phyloP scores from a whole-genome alignment of 2,888 invertebrate species.

The Digitonthophagus gazella region DNA sequence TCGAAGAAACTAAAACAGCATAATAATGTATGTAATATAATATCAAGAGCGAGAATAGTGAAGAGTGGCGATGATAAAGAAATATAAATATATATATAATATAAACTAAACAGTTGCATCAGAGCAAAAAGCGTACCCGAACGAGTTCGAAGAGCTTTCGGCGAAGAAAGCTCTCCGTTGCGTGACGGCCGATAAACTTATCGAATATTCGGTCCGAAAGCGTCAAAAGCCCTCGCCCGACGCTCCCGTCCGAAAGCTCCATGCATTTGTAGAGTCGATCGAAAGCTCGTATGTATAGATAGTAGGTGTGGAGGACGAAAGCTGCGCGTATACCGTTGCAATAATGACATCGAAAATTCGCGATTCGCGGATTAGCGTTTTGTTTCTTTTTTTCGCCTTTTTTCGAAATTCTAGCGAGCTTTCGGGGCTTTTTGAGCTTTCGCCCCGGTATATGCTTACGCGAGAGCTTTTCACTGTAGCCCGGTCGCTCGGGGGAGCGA shows the following conservation, averaged over 20 bases:
- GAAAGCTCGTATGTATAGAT: conserved; percentile 33
- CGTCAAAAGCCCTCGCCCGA: not conserved
- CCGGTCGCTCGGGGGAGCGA: not conserved
- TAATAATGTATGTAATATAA: not conserved
- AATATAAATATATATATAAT: conserved; percentile 1
- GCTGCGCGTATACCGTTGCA: conserved; percentile 22
- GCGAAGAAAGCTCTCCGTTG: not conserved
- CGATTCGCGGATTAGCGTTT: conserved; percentile 2
- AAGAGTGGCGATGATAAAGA: not conserved
- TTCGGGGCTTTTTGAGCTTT: not conserved
- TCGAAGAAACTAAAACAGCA: not conserved
- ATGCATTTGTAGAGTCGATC: conserved; percentile 34
- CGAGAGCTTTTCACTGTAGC: not conserved
- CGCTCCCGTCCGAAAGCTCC: conserved; percentile 18
- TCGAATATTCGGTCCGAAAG: not conserved
- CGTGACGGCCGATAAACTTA: not conserved
- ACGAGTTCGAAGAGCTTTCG: not conserved
- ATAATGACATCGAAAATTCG: conserved; percentile 20
- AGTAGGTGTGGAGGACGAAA: conserved; percentile 5
- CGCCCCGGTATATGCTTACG: not conserved
- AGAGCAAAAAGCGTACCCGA: conserved; percentile 7
- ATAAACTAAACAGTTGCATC: not conserved
- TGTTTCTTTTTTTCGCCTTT: not conserved
- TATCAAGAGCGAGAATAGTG: not conserved
- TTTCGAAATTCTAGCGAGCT: not conserved